Conservation (phyloP, 2,888 invertebrate species). For the Aphidoletes aphidimyza region DNA sequence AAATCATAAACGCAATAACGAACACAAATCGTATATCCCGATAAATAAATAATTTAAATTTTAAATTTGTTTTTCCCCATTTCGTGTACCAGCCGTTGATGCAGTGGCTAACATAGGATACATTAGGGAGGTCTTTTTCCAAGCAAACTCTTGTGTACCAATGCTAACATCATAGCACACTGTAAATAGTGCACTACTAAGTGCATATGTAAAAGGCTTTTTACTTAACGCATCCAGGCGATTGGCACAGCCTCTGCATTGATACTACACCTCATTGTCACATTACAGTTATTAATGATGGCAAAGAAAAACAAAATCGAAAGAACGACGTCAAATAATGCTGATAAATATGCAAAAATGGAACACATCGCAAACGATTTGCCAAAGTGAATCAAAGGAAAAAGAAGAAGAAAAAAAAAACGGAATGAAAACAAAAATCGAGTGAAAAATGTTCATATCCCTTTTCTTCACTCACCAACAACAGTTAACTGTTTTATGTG, state of each 20-base stretch:
- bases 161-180: no score
- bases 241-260: background rate
- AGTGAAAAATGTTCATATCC: conserved; percentile 32
- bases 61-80: conserved; percentile 27
- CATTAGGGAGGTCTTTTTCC: no score
- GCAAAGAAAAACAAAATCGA: background rate
- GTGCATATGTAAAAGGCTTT: no score
- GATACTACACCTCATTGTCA: conserved; percentile 5
- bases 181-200: no score
- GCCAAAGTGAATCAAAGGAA: background rate
- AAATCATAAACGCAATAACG: background rate
- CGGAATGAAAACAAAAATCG: background rate
- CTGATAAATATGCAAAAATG: conserved; percentile 33
- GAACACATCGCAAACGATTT: background rate
- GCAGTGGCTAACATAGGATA: no score
- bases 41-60: conserved; percentile 31
- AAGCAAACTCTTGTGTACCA: no score
- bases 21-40: conserved; percentile 36
- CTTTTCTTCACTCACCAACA: conserved; percentile 28
- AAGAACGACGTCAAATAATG: background rate
- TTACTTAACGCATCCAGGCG: no score
- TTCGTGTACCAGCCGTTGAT: background rate
- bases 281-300: conserved; percentile 8
- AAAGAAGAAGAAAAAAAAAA: background rate
- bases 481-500: background rate